Conservation (phyloP, 1,140 invertebrate genomes). For the Drosophila pachea region DNA sequence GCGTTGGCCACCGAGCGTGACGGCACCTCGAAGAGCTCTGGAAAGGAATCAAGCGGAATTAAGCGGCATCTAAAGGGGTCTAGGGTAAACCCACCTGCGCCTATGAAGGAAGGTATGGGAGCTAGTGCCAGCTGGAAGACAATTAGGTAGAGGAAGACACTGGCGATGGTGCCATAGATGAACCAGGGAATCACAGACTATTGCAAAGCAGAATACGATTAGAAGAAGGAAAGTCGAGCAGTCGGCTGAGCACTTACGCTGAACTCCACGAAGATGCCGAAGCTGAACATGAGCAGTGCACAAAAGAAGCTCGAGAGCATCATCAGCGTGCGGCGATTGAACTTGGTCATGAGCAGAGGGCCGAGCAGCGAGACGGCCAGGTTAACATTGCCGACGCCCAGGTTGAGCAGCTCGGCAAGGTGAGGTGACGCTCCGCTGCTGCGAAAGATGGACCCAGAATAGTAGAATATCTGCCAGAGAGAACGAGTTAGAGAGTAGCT, state of each 20-base stretch:
- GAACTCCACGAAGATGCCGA: slow-evolving; percentile 80
- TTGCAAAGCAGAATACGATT: not conserved
- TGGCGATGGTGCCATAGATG: slow-evolving; percentile 82
- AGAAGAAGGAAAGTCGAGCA: too few relatives aligned
- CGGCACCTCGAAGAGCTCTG: slow-evolving; percentile 91
- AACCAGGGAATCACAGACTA: slow-evolving; percentile 81
- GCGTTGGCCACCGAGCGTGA: slow-evolving; percentile 91
- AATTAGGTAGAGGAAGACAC: slow-evolving; percentile 86
- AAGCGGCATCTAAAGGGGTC: not conserved
- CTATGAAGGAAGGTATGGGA: slow-evolving; percentile 92
- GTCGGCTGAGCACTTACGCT: too few relatives aligned
- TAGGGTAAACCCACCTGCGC: slow-evolving; percentile 45
- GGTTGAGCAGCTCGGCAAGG: slow-evolving; percentile 82
- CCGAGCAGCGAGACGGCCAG: slow-evolving; percentile 84
- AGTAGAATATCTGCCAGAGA: slow-evolving; percentile 84
- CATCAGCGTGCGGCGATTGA: slow-evolving; percentile 81
- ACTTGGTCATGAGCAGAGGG: slow-evolving; percentile 81
- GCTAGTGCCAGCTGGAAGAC: slow-evolving; percentile 90
- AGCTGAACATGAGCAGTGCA: slow-evolving; percentile 80
- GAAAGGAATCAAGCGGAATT: not conserved
- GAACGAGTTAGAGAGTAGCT: not conserved
- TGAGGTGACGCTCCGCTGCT: slow-evolving; percentile 80
- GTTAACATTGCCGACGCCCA: slow-evolving; percentile 84
- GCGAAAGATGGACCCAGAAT: slow-evolving; percentile 84
- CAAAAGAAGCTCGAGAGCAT: slow-evolving; percentile 80